Conservation (phyloP, 2,113 vertebrate species). For the Rhea pennata region DNA sequence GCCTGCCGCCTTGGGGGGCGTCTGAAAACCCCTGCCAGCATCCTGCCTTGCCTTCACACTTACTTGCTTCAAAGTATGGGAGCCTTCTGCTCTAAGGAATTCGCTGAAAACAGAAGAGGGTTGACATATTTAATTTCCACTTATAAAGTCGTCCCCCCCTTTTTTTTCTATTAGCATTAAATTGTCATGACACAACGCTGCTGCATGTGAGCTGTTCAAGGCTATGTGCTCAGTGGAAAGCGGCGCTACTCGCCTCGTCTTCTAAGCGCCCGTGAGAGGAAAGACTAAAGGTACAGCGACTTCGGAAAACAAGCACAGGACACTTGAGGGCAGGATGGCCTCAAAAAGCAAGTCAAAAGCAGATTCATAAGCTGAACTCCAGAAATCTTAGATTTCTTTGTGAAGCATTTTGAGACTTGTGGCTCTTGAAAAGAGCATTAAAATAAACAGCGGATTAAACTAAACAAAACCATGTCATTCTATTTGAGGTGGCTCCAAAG, state of each 20-base stretch:
- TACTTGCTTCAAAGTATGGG: slow-evolving; percentile 57
- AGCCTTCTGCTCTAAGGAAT: slow-evolving; percentile 28
- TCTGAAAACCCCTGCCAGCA: slow-evolving; percentile 46
- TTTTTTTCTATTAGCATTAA: slow-evolving; percentile 1
- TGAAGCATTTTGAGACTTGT: neutral
- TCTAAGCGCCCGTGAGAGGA: slow-evolving; percentile 12
- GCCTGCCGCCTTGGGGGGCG: slow-evolving; percentile 23
- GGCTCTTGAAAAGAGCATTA: neutral
- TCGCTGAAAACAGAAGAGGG: slow-evolving; percentile 40
- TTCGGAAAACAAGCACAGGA: slow-evolving; percentile 34
- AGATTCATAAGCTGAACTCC: slow-evolving; percentile 1
- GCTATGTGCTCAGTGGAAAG: slow-evolving; percentile 14
- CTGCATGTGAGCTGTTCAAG: slow-evolving; percentile 17
- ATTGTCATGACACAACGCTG: neutral
- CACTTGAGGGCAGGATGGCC: slow-evolving; percentile 53
- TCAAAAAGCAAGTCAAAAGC: slow-evolving; percentile 36
- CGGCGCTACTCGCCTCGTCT: slow-evolving; percentile 9
- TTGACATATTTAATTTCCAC: slow-evolving; percentile 4
- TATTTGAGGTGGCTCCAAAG: neutral
- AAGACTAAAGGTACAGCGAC: slow-evolving; percentile 41
- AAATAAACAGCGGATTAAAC: slow-evolving; percentile 47
- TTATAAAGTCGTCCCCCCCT: neutral
- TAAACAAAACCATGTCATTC: neutral
- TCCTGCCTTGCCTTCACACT: slow-evolving; percentile 45
- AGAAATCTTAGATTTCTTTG: neutral